Conservation (phyloP, 2,888 invertebrate genomes). For the Pristionchus exspectatus region DNA sequence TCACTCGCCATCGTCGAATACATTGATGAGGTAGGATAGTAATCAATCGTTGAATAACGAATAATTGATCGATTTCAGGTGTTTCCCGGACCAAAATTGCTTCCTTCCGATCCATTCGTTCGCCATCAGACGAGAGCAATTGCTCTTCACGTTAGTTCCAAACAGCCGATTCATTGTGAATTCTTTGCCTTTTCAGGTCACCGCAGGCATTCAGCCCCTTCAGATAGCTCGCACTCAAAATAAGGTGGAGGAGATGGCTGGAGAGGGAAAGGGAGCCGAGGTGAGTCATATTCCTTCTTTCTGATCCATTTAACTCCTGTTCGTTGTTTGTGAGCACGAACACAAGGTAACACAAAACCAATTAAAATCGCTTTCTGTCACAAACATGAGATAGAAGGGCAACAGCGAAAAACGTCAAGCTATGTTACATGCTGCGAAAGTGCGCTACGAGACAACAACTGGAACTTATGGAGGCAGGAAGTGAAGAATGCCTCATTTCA, state of each 20-base stretch:
- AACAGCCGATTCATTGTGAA: too few relatives aligned
- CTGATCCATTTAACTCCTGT: too few relatives aligned
- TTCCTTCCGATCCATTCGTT: conserved; percentile 80
- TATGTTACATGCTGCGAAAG: too few relatives aligned
- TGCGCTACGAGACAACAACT: too few relatives aligned
- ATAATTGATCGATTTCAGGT: background rate
- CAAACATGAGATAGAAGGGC: too few relatives aligned
- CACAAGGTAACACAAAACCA: too few relatives aligned
- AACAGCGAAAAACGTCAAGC: too few relatives aligned
- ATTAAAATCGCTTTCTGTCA: too few relatives aligned
- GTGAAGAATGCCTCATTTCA: conserved; percentile 30
- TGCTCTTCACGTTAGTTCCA: conserved; percentile 68
- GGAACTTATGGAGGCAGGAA: too few relatives aligned
- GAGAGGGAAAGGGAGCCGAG: conserved; percentile 56
- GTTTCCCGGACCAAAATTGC: conserved; percentile 87
- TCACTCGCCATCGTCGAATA: conserved; percentile 91
- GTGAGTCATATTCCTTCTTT: conserved; percentile 35
- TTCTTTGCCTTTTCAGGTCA: background rate
- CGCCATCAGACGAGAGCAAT: conserved; percentile 87
- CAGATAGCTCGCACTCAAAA: background rate
- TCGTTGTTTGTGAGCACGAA: too few relatives aligned
- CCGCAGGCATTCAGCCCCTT: conserved; percentile 24
- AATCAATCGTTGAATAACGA: background rate
- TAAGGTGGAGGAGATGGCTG: background rate
- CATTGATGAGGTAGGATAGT: conserved; percentile 87